phyloP scores from a whole-genome alignment of 2,888 invertebrate genomes.

The Apotomis capreana region DNA sequence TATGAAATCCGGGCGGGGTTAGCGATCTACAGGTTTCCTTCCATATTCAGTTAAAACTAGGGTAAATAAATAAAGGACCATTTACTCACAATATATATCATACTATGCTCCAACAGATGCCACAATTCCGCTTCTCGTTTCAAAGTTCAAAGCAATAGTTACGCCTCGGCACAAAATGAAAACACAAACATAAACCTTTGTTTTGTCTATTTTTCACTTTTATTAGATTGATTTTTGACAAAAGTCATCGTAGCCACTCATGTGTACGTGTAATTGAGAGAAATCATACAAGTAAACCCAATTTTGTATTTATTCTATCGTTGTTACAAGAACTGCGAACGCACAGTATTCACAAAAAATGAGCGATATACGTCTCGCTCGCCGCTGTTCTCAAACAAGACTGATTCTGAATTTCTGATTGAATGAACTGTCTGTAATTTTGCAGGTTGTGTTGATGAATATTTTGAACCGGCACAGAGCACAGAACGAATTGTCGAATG shows the following conservation, averaged over 20 bases:
- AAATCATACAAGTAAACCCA: conserved; percentile 42
- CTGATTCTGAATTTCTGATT: conserved; percentile 49
- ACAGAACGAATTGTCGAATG: conserved; percentile 13
- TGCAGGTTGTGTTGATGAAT: conserved; percentile 28
- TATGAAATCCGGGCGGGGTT: conserved; percentile 32
- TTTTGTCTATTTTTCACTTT: conserved; percentile 53
- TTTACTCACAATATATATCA: conserved; percentile 77
- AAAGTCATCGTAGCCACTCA: conserved; percentile 30
- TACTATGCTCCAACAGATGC: conserved; percentile 77
- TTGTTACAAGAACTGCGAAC: conserved; percentile 68
- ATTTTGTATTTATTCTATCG: conserved; percentile 44
- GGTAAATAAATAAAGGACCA: conserved; percentile 42
- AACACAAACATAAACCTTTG: conserved; percentile 70
- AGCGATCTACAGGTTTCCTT: conserved; percentile 35
- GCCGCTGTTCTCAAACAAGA: conserved; percentile 58
- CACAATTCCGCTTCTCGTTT: conserved; percentile 60
- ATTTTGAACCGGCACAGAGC: conserved; percentile 23
- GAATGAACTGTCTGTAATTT: conserved; percentile 36
- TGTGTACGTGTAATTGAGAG: conserved; percentile 34
- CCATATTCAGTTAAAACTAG: conserved; percentile 5
- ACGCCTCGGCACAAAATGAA: conserved; percentile 64
- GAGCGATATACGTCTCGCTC: conserved; percentile 75
- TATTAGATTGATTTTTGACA: conserved; percentile 13
- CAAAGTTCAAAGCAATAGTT: conserved; percentile 53
- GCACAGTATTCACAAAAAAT: conserved; percentile 73